phyloP scores from a whole-genome alignment of 2,113 vertebrate species.

The Caranx melampygus region DNA sequence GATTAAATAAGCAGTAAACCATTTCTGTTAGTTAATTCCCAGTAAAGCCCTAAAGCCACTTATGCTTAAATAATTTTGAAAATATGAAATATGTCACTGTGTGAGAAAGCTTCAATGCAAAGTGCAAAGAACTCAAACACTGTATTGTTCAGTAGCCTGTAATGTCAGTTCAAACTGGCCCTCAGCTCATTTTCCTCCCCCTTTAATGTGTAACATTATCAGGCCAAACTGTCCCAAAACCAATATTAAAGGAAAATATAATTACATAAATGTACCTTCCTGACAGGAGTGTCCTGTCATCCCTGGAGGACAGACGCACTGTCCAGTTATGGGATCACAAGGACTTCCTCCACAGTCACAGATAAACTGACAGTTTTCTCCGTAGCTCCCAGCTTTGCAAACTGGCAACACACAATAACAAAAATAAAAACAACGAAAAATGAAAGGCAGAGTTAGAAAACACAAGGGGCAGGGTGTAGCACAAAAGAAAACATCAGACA shows the following conservation, averaged over 20 bases:
- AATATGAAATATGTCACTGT: neutral
- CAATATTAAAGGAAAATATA: neutral
- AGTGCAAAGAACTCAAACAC: neutral
- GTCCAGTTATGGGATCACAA: constrained; percentile 73
- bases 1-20: constrained; percentile 23
- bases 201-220: neutral
- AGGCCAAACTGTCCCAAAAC: neutral
- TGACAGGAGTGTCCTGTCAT: constrained; percentile 78
- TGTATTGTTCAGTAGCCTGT: neutral
- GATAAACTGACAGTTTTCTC: constrained; percentile 67
- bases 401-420: constrained; percentile 54
- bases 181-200: neutral
- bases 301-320: constrained; percentile 81
- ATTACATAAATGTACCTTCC: constrained; percentile 54
- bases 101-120: neutral
- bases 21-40: neutral
- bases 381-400: constrained; percentile 73
- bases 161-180: constrained; percentile 24
- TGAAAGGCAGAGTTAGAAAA: neutral
- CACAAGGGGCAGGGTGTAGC: neutral
- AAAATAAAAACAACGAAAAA: neutral
- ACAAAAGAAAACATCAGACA: neutral
- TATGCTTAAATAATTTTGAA: constrained; percentile 9
- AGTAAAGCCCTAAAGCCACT: constrained; percentile 17
- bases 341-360: constrained; percentile 74